Evolutionary conservation across 2,888 invertebrate species (phyloP).

Genomic region (Stenichneumon culpator): DNA sequence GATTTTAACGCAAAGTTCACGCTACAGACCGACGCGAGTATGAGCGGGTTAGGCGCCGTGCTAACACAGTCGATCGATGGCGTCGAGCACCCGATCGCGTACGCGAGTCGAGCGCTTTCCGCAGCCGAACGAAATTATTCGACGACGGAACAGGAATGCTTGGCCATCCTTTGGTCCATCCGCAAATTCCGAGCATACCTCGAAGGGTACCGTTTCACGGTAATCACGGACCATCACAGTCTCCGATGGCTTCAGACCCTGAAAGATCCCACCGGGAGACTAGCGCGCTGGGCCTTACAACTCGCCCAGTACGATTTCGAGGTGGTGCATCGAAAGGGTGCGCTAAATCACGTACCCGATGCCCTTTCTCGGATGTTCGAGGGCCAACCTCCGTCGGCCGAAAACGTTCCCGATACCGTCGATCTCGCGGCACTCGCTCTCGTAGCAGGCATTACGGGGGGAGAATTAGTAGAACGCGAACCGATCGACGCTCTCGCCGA

Average conservation of each 20-base stretch:
- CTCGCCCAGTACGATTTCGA: too few species aligned
- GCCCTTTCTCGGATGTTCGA: background rate
- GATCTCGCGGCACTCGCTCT: too few species aligned
- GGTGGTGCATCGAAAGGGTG: background rate
- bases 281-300: too few species aligned
- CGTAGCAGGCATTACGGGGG: too few species aligned
- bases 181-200: background rate
- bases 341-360: background rate
- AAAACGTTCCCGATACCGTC: too few species aligned
- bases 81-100: background rate
- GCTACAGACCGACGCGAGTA: slow-evolving; percentile 60
- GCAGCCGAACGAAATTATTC: background rate
- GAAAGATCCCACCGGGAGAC: background rate
- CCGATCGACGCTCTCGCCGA: too few species aligned
- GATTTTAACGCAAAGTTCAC: slow-evolving; percentile 62
- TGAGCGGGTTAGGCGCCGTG: background rate
- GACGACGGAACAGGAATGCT: background rate
- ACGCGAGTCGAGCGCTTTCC: background rate
- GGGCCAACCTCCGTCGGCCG: background rate
- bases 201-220: slow-evolving; percentile 1
- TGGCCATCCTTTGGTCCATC: background rate
- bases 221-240: slow-evolving; percentile 13
- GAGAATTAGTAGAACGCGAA: too few species aligned
- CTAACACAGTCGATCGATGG: background rate
- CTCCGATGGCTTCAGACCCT: background rate